Evolutionary conservation across 2,797 vertebrate species (phyloP).

Genomic region (Typhlichthys subterraneus): DNA sequence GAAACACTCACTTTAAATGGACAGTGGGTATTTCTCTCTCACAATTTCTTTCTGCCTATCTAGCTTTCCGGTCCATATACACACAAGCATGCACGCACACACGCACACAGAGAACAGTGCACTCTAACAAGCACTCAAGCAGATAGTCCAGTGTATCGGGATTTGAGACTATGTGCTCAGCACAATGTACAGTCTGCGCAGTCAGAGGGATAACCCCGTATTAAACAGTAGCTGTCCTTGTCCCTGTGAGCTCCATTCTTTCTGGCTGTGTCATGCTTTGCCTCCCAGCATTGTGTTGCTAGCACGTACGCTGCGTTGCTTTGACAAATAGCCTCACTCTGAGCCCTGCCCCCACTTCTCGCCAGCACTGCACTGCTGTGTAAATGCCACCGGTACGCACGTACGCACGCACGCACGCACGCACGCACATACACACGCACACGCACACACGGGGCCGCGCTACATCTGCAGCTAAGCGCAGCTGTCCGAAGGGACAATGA

Average conservation of each 20-base stretch:
- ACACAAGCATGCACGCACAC: conserved; percentile 1
- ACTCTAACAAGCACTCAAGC: too few relatives aligned
- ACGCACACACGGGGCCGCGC: background rate
- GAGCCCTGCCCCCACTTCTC: background rate
- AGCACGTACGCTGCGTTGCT: conserved; percentile 6
- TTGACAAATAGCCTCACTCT: conserved; percentile 5
- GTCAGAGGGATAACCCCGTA: background rate
- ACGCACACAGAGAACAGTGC: background rate
- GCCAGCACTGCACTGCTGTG: conserved; percentile 41
- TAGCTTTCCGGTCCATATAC: background rate
- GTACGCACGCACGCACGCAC: conserved; percentile 7
- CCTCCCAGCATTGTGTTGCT: background rate
- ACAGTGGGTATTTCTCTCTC: background rate
- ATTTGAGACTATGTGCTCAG: conserved; percentile 3
- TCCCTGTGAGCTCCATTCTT: conserved; percentile 1
- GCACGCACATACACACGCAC: conserved; percentile 1
- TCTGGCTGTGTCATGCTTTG: background rate
- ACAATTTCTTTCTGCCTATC: background rate
- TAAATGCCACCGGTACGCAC: conserved; percentile 19
- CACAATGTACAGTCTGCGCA: background rate
- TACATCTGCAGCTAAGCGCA: background rate
- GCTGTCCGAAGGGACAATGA: conserved; percentile 30
- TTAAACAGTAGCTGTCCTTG: background rate
- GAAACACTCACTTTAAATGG: conserved; percentile 1
- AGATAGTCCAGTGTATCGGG: background rate